phyloP scores from a whole-genome alignment of 2,888 invertebrate genomes.

The Podabrus alpinus region DNA sequence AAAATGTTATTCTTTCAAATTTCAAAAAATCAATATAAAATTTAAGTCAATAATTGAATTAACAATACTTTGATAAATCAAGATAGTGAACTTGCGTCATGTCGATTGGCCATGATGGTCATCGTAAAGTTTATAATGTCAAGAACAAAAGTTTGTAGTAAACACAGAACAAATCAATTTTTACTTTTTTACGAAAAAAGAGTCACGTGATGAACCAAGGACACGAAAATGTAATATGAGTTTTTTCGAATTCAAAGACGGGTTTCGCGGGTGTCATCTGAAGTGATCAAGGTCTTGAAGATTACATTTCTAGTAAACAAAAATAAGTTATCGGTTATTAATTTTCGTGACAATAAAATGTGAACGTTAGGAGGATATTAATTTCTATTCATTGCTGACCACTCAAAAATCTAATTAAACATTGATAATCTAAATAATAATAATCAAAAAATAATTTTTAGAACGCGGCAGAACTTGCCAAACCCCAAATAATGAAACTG shows the following conservation, averaged over 20 bases:
- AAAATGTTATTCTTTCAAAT: background rate
- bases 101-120: background rate
- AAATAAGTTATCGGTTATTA: background rate
- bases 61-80: background rate
- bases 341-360: background rate
- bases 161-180: background rate
- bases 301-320: background rate
- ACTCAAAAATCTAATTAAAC: background rate
- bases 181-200: background rate
- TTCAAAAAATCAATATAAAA: background rate
- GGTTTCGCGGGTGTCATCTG: background rate
- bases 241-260: background rate
- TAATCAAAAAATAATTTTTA: background rate
- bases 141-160: background rate
- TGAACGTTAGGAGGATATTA: background rate
- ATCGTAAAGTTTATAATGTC: background rate
- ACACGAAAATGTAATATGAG: background rate
- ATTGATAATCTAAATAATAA: background rate
- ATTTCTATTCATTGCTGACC: no score
- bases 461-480: slow-evolving; percentile 39
- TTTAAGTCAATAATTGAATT: background rate
- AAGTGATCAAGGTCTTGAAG: background rate
- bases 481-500: slow-evolving; percentile 52
- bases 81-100: background rate
- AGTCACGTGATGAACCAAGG: background rate